Evolutionary conservation across 2,113 vertebrate genomes (phyloP), one percentile per base, ranked within the genome.

Genomic region (Mirza zaza): DNA sequence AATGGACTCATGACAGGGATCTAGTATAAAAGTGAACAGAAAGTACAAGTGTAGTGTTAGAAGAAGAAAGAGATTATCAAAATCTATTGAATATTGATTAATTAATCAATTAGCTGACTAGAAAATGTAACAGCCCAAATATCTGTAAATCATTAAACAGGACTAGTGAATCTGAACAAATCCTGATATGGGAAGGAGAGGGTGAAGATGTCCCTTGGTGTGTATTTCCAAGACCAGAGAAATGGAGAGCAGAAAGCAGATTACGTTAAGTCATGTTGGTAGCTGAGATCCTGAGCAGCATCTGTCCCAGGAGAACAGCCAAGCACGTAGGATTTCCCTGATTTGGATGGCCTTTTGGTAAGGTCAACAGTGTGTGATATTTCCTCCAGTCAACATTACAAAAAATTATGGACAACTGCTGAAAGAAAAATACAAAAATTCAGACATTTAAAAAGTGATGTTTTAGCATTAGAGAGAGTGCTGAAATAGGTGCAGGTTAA

Each of bases 381-480:
- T 77, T 76, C 29, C 25, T 90, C 27, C 12, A 21, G 29, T 45
- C 21, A 45, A 15, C 39, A 81, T 55, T 63, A 7, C 39, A 65
- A 34, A 87, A n/a, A 77, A 93, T 80, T 59, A 55, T 61, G 11
- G 67, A 21, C 59, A 87, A 25, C 13, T 20, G 32, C 25, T 50
- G n/a, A 48, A 63, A 76, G 34, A 84, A 85, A 96, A 90, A 71
- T 48, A 39, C 3, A 42, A 50, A 94, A 81, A 81, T 59, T 80
- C 39, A 50, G 81, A 96, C 86, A 87, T 42, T 81, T 11, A 67
- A 90, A 80, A 68, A 67, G 15, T 67, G 20, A 83, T 77, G 48
- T 57, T 86, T 93, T 68, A 45, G 9, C 36, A 25, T 79, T n/a
- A 59, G 59, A 92, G 57, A 77, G 89, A 61, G 50, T n/a, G 48